Conservation (phyloP, 1,140 invertebrate species). For the Macrobrachium rosenbergii region DNA sequence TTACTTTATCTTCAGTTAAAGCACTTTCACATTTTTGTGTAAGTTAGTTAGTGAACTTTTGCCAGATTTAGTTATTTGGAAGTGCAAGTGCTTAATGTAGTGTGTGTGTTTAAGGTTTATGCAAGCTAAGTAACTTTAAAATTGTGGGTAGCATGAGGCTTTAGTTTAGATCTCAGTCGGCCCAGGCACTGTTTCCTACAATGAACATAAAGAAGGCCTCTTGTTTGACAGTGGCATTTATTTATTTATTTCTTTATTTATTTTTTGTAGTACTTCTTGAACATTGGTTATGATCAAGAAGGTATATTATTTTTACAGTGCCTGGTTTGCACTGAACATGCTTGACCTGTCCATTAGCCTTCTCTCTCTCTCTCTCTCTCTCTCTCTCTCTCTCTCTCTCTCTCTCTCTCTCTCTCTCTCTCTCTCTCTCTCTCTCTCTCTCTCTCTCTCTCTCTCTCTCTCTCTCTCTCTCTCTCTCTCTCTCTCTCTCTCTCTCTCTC, state of each 20-base stretch:
- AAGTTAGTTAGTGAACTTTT: neutral
- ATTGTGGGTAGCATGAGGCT: constrained; percentile 58
- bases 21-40: constrained; percentile 13
- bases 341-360: constrained; percentile 58
- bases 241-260: constrained; percentile 1
- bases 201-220: neutral
- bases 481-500: constrained; percentile 38
- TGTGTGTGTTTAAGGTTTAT: constrained; percentile 8
- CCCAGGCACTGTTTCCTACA: constrained; percentile 52
- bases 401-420: constrained; percentile 37
- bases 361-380: constrained; percentile 48
- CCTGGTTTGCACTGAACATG: constrained; percentile 51
- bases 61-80: constrained; percentile 36
- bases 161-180: constrained; percentile 52
- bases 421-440: constrained; percentile 29
- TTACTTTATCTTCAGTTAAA: neutral
- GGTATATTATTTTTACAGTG: constrained; percentile 40
- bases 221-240: constrained; percentile 21
- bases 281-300: neutral
- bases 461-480: constrained; percentile 43
- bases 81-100: constrained; percentile 48
- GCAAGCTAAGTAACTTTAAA: neutral
- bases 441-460: neutral
- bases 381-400: constrained; percentile 42
- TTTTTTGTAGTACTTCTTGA: constrained; percentile 13